phyloP scores from a whole-genome alignment of 2,113 vertebrate species.

The Odocoileus virginianus region DNA sequence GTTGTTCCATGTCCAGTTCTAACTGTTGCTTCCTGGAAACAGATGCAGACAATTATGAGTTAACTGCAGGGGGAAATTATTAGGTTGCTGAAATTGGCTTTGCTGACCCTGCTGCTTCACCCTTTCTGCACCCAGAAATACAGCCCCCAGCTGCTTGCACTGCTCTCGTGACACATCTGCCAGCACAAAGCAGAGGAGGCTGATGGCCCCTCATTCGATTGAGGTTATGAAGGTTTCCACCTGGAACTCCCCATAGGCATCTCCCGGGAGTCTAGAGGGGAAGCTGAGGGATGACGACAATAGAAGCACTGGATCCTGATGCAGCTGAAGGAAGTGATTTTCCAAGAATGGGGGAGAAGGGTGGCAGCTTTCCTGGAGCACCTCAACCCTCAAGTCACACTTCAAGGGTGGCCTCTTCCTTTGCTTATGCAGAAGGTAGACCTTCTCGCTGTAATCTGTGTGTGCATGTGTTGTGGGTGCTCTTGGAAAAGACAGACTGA shows the following conservation, averaged over 20 bases:
- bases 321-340: not conserved
- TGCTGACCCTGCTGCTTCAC: not conserved
- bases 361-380: not conserved
- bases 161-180: not conserved
- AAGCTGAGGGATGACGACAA: no score
- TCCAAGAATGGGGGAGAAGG: not conserved
- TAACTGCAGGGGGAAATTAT: not conserved
- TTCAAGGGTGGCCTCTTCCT: not conserved
- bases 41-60: not conserved
- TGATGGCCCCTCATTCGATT: not conserved
- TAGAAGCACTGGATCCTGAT: not conserved
- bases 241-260: not conserved
- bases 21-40: not conserved
- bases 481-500: not conserved
- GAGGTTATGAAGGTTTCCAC: not conserved
- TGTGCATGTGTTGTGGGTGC: no score
- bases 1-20: not conserved
- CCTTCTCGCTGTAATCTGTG: not conserved
- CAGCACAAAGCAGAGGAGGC: not conserved
- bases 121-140: not conserved
- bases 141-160: rapidly evolving
- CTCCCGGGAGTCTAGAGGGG: not conserved
- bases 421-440: not conserved
- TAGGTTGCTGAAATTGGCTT: not conserved
- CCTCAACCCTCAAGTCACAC: not conserved